Conservation (phyloP, 2,888 invertebrate species). For the Tetramorium bicarinatum region DNA sequence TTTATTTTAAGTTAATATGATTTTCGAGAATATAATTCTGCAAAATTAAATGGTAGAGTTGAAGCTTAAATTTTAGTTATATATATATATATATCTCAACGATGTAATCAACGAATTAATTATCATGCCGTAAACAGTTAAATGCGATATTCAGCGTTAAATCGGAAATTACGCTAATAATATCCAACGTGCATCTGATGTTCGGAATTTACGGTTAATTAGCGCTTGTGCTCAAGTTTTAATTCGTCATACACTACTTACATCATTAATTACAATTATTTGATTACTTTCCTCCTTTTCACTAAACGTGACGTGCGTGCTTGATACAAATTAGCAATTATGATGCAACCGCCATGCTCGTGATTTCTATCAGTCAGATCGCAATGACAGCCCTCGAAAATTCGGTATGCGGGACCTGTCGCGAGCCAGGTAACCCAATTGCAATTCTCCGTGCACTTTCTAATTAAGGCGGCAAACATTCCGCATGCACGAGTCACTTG, state of each 20-base stretch:
- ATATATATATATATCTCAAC: not conserved
- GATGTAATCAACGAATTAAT: constrained; percentile 12
- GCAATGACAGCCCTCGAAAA: constrained; percentile 11
- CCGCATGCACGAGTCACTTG: constrained; percentile 41
- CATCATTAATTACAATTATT: constrained; percentile 18
- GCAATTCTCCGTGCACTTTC: constrained; percentile 50
- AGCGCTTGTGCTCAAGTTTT: constrained; percentile 5
- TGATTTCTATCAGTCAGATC: not conserved
- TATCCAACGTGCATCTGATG: constrained; percentile 1
- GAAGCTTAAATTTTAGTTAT: not conserved
- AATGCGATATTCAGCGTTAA: constrained; percentile 24
- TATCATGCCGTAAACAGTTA: constrained; percentile 22
- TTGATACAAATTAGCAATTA: not conserved
- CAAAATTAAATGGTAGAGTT: constrained; percentile 11
- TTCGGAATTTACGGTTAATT: constrained; percentile 13
- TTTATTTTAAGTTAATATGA: not conserved
- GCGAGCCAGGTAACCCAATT: constrained; percentile 14
- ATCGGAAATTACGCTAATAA: constrained; percentile 20
- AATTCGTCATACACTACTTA: constrained; percentile 29
- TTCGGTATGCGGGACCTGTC: constrained; percentile 5
- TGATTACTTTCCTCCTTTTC: not conserved
- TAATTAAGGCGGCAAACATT: constrained; percentile 66
- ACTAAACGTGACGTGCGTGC: no score
- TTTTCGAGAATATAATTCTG: not conserved
- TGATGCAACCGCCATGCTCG: not conserved